Percentiles rank a stretch among this genome's conserved stretches.
Conservation (phyloP, 1,140 invertebrate genomes). For the Oppia nitens region DNA sequence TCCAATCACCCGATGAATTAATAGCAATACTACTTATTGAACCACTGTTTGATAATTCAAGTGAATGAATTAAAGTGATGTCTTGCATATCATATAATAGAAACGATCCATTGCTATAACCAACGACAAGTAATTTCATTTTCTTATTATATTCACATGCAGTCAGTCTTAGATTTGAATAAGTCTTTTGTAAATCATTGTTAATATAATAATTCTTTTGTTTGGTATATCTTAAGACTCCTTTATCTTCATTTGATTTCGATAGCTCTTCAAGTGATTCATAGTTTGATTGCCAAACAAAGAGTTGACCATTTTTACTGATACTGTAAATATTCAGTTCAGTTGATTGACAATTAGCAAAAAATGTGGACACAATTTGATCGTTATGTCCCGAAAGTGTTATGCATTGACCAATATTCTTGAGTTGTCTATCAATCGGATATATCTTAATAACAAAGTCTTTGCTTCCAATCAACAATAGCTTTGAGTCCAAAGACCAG, state of each 20-base stretch:
- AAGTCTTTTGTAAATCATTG: conserved; percentile 38
- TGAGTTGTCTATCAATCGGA: conserved; percentile 39
- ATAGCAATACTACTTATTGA: conserved; percentile 38
- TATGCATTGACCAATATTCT: conserved; percentile 39
- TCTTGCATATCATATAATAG: conserved; percentile 82
- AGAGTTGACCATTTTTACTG: conserved; percentile 44
- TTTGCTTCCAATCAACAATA: conserved; percentile 66
- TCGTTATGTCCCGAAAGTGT: conserved; percentile 63
- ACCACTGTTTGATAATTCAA: conserved; percentile 27
- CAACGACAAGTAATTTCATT: conserved; percentile 59
- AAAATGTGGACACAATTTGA: conserved; percentile 61
- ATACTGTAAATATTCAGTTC: conserved; percentile 30
- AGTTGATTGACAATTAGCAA: conserved; percentile 35
- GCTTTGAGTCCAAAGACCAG: conserved; percentile 78
- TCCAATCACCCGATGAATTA: conserved; percentile 81
- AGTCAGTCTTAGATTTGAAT: conserved; percentile 44
- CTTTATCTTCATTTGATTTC: conserved; percentile 1
- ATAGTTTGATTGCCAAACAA: conserved; percentile 45
- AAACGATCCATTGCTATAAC: conserved; percentile 64
- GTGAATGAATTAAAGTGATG: conserved; percentile 73
- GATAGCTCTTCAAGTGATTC: neutral
- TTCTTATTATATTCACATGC: conserved; percentile 58
- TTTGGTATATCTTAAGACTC: conserved; percentile 40
- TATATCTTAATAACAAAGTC: conserved; percentile 69
- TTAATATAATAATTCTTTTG: conserved; percentile 49